phyloP scores from a whole-genome alignment of 2,797 vertebrate species.

The Varecia variegata region DNA sequence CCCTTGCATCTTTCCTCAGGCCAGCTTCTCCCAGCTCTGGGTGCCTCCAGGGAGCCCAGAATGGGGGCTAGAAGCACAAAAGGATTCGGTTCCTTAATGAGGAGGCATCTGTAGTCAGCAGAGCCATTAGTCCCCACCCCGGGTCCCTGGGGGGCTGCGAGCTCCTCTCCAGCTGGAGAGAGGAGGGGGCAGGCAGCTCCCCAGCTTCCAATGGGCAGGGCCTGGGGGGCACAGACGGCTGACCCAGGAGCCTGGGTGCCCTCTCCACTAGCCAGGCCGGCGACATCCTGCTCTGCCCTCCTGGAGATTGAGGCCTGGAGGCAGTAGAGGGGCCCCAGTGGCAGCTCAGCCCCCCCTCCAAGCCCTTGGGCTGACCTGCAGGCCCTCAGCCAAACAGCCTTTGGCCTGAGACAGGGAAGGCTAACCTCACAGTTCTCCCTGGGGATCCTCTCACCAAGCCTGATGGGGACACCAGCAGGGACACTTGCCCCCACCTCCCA shows the following conservation, averaged over 20 bases:
- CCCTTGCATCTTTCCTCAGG: not conserved
- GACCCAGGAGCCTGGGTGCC: not conserved
- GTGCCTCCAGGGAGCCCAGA: slow-evolving; percentile 31
- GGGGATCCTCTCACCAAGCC: not conserved
- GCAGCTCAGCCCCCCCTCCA: not conserved
- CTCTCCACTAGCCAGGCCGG: not conserved
- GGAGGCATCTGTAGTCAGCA: slow-evolving; percentile 71
- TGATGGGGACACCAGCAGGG: not conserved
- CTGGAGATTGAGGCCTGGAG: not conserved
- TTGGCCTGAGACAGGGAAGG: slow-evolving; percentile 24
- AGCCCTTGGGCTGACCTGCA: not conserved
- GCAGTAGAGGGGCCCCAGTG: not conserved
- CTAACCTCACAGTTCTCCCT: not conserved
- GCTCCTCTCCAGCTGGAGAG: slow-evolving; percentile 64
- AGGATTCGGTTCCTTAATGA: slow-evolving; percentile 64
- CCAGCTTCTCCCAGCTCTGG: slow-evolving; percentile 15
- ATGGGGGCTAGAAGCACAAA: slow-evolving; percentile 57
- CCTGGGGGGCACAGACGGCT: not conserved
- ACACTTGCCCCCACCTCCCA: not conserved
- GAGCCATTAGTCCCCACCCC: slow-evolving; percentile 57
- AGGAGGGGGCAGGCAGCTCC: slow-evolving; percentile 17
- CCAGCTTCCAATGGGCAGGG: not conserved
- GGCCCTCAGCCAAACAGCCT: slow-evolving; percentile 27
- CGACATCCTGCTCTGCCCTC: not conserved
- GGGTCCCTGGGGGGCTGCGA: not conserved